Evolutionary conservation across 2,888 invertebrate species (phyloP), one percentile per base, ranked within the genome.

Genomic region (Amaurobius ferox): DNA sequence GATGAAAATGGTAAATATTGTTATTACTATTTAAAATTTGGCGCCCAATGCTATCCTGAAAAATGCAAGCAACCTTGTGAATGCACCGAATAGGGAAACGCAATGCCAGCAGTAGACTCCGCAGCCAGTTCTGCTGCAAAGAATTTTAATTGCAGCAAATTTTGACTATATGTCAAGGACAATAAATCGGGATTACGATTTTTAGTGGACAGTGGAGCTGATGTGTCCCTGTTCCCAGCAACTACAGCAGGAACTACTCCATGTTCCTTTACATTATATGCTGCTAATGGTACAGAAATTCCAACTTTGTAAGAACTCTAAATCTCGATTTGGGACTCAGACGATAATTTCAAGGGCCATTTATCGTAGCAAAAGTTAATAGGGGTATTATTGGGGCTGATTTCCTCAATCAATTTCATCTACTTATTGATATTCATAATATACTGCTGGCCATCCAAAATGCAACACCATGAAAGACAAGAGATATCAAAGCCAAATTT

Each of bases 331-430:
- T 86, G 11, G 62, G 81, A 32, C 83, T 73, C 0, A 13, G 61
- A 0, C 39, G 28, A 26, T n/a, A 23, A 23, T 88, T 87, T 32
- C 48, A 66, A 40, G 55, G 19, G 39, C 64, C 32, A 23, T 89
- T 88, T 55, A 44, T 83, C 2, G 16, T 89, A 6, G 86, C 88
- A n/a, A 68, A 88, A 35, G 64, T 86, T 16, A 44, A 19, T 32
- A 48, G 61, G 77, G 78, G 81, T 16, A 86, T 88, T n/a, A 44
- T 88, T 28, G 80, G 88, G 6, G 85, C 86, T 16, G 88, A 88
- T 79, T 88, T 88, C 11, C 23, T 77, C 2, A 67, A 67, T 28
- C 16, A 67, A 48, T 67, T 77, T 29, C 32, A 78, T 16, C 35
- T 78, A 68, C 5, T 67, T 3, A 48, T 77, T 67, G 48, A 44